phyloP scores from a whole-genome alignment of 1,140 invertebrate species.

The Drosophila kikkawai region DNA sequence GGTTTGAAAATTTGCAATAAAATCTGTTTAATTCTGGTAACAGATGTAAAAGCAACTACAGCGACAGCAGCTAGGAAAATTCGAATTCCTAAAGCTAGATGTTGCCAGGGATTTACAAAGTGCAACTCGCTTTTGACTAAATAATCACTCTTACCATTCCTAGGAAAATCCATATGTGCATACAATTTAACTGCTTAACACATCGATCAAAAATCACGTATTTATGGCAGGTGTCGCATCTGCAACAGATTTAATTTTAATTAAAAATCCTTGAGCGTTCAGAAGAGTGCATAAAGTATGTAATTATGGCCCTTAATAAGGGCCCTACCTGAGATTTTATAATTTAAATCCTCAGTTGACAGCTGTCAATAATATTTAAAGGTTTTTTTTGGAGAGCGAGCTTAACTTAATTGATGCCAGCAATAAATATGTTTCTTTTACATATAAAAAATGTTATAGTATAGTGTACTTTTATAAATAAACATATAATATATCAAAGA shows the following conservation, averaged over 20 bases:
- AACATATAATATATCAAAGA: background rate
- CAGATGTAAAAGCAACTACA: too few relatives aligned
- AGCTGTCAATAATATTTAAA: background rate
- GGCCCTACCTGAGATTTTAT: background rate
- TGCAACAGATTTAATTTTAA: background rate
- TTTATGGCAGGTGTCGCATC: background rate
- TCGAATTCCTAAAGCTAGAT: background rate
- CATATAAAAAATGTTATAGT: background rate
- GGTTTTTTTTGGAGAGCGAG: too few relatives aligned
- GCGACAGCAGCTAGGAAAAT: too few relatives aligned
- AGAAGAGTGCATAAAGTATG: background rate
- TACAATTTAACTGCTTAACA: background rate
- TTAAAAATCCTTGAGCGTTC: background rate
- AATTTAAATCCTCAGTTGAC: background rate
- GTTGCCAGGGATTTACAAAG: background rate
- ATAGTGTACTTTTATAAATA: background rate
- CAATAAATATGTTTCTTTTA: background rate
- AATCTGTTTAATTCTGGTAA: background rate
- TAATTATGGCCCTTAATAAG: background rate
- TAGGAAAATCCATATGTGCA: background rate
- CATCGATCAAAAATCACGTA: background rate
- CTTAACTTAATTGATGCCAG: too few relatives aligned
- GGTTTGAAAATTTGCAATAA: slow-evolving; percentile 5
- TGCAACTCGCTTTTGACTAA: background rate
- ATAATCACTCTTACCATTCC: background rate